Conservation (phyloP, 2,797 vertebrate species). For the Manis pentadactyla region DNA sequence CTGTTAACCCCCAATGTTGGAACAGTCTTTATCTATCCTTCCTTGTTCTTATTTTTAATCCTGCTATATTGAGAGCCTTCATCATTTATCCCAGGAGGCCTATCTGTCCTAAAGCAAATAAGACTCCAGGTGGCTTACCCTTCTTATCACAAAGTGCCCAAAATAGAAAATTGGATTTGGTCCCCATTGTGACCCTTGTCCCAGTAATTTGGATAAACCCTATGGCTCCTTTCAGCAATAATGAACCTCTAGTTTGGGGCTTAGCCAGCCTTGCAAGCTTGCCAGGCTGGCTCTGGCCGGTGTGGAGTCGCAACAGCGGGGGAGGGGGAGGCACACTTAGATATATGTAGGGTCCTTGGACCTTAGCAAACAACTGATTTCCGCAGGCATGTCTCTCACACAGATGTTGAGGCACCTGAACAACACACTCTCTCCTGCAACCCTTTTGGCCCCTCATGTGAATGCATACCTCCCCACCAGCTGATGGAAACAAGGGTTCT, state of each 20-base stretch:
- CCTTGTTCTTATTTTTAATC: conserved; percentile 4
- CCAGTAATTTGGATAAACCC: conserved; percentile 50
- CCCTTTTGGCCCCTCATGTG: background rate
- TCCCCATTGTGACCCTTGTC: background rate
- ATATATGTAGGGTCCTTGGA: background rate
- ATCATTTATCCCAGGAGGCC: background rate
- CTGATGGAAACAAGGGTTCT: conserved; percentile 28
- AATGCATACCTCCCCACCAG: conserved; percentile 49
- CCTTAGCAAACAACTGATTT: conserved; percentile 16
- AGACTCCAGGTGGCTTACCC: background rate
- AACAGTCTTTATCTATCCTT: conserved; percentile 7
- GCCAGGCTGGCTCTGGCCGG: background rate
- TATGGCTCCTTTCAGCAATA: conserved; percentile 32
- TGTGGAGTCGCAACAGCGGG: background rate
- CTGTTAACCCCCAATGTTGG: background rate
- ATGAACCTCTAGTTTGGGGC: conserved; percentile 1
- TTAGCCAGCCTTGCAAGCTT: background rate
- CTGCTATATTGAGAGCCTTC: background rate
- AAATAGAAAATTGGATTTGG: conserved; percentile 42
- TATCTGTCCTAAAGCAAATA: background rate
- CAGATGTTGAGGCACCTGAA: conserved; percentile 52
- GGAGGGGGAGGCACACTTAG: background rate
- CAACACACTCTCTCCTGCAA: conserved; percentile 32
- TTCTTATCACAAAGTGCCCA: conserved; percentile 36
- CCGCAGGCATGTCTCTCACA: background rate